Evolutionary conservation across 2,797 vertebrate genomes (phyloP), one percentile per base, ranked within the genome.

Genomic region (Denticeps clupeoides): DNA sequence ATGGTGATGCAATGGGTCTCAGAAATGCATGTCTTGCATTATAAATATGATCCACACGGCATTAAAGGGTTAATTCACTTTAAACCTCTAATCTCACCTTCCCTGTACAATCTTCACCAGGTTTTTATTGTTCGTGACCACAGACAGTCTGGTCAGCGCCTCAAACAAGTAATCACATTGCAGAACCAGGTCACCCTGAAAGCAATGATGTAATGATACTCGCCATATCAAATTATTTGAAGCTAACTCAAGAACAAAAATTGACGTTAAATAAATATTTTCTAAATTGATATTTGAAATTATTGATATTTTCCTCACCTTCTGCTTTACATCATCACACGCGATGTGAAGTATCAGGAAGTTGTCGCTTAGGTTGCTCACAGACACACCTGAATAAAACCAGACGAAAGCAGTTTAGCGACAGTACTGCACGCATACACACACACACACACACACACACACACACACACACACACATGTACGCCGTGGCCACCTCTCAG

Each of bases 81-180:
- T n/a, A n/a, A n/a, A n/a, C 19, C 13, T 13, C 9, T 18, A 7
- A 8, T 16, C 65, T 68, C 62, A 97, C 94, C 93, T 95, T 49
- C 82, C 91, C 75, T 91, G 82, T 19, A 86, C 85, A 5, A 97
- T 81, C 2, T 70, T 73, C 3, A 93, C 71, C 0, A 61, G 47
- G 49, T 74, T 83, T 50, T 85, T 74, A 60, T 86, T 90, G 49
- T 84, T 85, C 54, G 75, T 70, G 62, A 88, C 59, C 38, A 87
- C 55, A 61, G 68, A 79, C 25, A 98, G 79, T 29, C 91, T 93
- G 0, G 89, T 93, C 68, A 90, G 65, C 0, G 52, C 71, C 72
- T 98, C 94, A 31, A 94, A 93, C 26, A 94, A 0, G 11, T 86
- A 74, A 31, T 89, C 82, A 6, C 91, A 96, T 65, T 90, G 87